These are phyloP conservation scores for Antrozous pallidus DNA, from an alignment of 2,797 vertebrate species.

Conservation along the genomic window DNA sequence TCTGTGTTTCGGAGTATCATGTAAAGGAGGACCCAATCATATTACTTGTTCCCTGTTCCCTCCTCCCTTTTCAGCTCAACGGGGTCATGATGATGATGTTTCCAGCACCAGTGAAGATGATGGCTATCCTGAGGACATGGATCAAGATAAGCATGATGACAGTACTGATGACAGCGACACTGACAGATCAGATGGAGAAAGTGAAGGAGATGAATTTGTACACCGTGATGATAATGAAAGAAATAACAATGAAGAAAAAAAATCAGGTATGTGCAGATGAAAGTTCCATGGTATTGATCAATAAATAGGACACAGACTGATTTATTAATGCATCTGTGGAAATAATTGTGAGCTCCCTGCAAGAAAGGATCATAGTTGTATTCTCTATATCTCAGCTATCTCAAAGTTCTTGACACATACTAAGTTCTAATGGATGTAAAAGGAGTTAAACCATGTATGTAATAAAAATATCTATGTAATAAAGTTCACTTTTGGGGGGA, in stretches of 20 bases:
- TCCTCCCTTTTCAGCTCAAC: conserved; percentile 76
- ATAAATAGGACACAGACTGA: not conserved
- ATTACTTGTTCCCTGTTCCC: not conserved
- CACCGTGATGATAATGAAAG: conserved; percentile 86
- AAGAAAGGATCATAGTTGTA: not conserved
- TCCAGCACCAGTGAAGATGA: conserved; percentile 91
- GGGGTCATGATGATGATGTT: conserved; percentile 85
- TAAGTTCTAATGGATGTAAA: not conserved
- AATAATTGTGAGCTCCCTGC: not conserved
- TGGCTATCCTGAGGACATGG: conserved; percentile 87
- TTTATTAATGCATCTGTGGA: not conserved
- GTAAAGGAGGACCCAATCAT: not conserved
- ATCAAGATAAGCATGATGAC: conserved; percentile 90
- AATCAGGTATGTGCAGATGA: conserved; percentile 77
- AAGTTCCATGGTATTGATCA: not conserved
- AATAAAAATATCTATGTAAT: not conserved
- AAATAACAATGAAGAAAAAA: conserved; percentile 84
- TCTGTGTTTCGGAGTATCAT: not conserved
- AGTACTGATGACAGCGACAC: conserved; percentile 94
- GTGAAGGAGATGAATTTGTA: conserved; percentile 84
- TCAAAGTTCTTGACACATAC: not conserved
- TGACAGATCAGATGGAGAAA: conserved; percentile 86
- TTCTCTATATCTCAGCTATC: not conserved
- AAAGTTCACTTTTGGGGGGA: not conserved
- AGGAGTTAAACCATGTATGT: not conserved